These are phyloP conservation scores for Eolophus roseicapilla DNA, from an alignment of 2,113 vertebrate genomes.

Conservation along the genomic window DNA sequence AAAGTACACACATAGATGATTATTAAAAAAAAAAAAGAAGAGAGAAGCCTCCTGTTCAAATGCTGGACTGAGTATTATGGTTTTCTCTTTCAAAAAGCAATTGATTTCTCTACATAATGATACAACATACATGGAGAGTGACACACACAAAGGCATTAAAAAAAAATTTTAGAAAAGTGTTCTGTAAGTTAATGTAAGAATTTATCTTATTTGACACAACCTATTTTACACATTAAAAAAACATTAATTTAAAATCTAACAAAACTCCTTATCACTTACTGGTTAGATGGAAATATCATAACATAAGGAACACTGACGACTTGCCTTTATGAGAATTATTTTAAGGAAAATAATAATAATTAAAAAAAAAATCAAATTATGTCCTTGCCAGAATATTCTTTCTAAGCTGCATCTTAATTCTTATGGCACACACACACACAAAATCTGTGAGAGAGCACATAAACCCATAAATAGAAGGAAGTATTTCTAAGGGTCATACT, in stretches of 20 bases:
- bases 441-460: neutral
- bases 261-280: neutral
- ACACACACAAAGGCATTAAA: neutral
- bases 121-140: neutral
- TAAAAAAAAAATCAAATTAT: neutral
- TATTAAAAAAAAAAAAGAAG: neutral
- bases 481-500: constrained; percentile 65
- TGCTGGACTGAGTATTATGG: neutral
- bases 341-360: neutral
- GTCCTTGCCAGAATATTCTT: neutral
- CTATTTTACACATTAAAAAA: neutral
- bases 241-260: neutral
- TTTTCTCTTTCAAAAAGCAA: constrained; percentile 11
- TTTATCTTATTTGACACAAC: neutral
- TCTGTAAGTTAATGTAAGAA: neutral
- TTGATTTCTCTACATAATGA: neutral
- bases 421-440: neutral
- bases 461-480: constrained; percentile 51
- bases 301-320: neutral
- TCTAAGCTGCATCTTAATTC: neutral
- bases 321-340: neutral
- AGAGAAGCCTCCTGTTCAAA: neutral
- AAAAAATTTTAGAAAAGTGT: neutral
- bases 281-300: neutral
- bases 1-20: neutral